A percentile compares a stretch with the other conserved stretches of the same genome.
Evolutionary conservation across 2,888 invertebrate genomes (phyloP).

Genomic region (Eristalis arbustorum): DNA sequence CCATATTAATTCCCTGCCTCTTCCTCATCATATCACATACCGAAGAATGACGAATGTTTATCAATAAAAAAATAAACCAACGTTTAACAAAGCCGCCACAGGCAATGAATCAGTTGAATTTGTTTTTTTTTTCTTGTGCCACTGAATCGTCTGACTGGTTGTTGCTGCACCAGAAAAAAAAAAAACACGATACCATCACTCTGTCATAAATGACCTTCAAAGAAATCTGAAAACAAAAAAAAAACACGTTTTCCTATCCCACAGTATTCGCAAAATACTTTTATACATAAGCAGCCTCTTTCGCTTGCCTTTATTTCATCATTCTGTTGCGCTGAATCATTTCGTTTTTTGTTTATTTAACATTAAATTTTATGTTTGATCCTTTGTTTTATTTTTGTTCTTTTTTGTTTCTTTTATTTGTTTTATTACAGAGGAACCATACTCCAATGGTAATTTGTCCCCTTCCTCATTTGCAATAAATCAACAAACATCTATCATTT

Average conservation of each 20-base stretch:
- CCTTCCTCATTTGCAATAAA: slow-evolving; percentile 72
- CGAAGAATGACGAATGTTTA: slow-evolving; percentile 31
- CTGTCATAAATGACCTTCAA: slow-evolving; percentile 48
- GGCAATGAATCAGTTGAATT: slow-evolving; percentile 41
- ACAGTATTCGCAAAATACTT: not conserved
- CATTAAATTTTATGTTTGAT: slow-evolving; percentile 10
- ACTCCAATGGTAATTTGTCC: slow-evolving; percentile 74
- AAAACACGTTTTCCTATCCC: not conserved
- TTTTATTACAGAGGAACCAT: slow-evolving; percentile 77
- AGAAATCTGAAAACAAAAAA: slow-evolving; percentile 10
- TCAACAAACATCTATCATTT: slow-evolving; percentile 69
- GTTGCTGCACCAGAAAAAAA: slow-evolving; percentile 19
- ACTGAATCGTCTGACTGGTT: slow-evolving; percentile 35
- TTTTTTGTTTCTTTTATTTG: slow-evolving; percentile 71
- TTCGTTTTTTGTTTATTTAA: slow-evolving; percentile 9
- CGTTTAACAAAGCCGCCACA: slow-evolving; percentile 17
- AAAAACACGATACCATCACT: slow-evolving; percentile 26
- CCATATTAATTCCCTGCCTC: not conserved
- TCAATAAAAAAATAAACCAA: slow-evolving; percentile 7
- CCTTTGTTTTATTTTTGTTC: slow-evolving; percentile 14
- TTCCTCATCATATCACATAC: slow-evolving; percentile 10
- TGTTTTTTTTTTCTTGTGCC: slow-evolving; percentile 35
- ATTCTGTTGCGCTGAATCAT: not conserved
- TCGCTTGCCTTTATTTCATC: slow-evolving; percentile 17
- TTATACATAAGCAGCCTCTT: not conserved